Base-by-base conservation (phyloP, 2,888 invertebrate genomes). In the Tipula confusa region DNA sequence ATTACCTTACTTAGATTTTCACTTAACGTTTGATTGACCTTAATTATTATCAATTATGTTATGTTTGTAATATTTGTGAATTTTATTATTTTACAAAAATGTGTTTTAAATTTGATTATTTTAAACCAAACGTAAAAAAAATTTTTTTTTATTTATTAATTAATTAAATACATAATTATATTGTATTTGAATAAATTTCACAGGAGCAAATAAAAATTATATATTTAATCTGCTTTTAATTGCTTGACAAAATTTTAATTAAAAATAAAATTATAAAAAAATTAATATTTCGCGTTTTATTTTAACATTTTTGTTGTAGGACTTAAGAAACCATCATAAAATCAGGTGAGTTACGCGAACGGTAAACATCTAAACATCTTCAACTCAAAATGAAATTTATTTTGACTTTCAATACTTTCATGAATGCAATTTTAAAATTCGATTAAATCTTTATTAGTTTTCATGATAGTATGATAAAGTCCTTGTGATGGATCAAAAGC, bases 161-260 rank as follows among this genome's bases (percentile, higher is more conserved):
- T 64, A 64, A 64, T 64, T 15, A 24, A 64, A 24, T 64, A 64
- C 18, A 24, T 3, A n/a, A 31, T 31, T 31, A 43, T 43, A 43
- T n/a, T 43, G 11, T 36, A 43, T 38, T 1, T 36, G 7, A 31
- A 31, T 31, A 31, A 13, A 38, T 38, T 38, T 33, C 6, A 24
- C 24, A 64, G 24, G 24, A 18, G 7, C 64, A 24, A 43, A 43
- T 15, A 43, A 43, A 18, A 64, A 24, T 9, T 9, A n/a, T 24
- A 64, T 24, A 64, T 64, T 64, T 64, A 64, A 64, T 64, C 24
- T 64, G 64, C 64, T 64, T 64, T 64, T 24, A 64, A 64, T 24
- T 64, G 64, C 64, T 64, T 64, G 64, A 64, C 64, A 64, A 64
- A 64, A 64, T 64, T 33, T 43, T 43, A 43, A 43, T 43, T 15